A percentile compares a stretch with the other conserved stretches of the same genome.
Evolutionary conservation across 1,140 invertebrate genomes (phyloP).

Genomic region (Platyura marginata): DNA sequence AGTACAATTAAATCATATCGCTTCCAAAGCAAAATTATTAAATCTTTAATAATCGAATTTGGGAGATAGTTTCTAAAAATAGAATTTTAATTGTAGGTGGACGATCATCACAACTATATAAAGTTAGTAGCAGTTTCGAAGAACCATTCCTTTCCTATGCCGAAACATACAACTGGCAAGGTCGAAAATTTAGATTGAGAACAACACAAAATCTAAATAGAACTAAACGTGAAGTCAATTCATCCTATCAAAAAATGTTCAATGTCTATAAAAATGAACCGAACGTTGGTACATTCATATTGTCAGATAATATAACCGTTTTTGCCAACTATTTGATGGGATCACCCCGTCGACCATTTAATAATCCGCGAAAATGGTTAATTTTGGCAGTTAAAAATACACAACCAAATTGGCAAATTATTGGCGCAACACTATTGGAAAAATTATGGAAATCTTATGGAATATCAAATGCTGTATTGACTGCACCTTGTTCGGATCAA

Average conservation of each 20-base stretch:
- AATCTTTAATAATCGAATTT: too few relatives aligned
- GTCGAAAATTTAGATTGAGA: background rate
- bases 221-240: background rate
- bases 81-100: too few relatives aligned
- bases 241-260: background rate
- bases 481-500: background rate
- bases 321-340: background rate
- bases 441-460: constrained; percentile 3
- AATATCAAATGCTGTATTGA: background rate
- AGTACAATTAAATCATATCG: too few relatives aligned
- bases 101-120: too few relatives aligned
- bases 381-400: background rate
- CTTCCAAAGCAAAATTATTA: too few relatives aligned
- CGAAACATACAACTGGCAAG: background rate
- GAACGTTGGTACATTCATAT: background rate
- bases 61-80: too few relatives aligned
- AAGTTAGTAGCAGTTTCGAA: too few relatives aligned
- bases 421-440: background rate
- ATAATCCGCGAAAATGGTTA: background rate
- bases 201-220: too few relatives aligned
- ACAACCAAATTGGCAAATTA: background rate
- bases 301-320: background rate
- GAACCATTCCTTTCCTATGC: background rate
- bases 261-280: background rate
- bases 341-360: background rate